Conservation (phyloP, 1,140 invertebrate genomes). For the Hyphantria cunea region DNA sequence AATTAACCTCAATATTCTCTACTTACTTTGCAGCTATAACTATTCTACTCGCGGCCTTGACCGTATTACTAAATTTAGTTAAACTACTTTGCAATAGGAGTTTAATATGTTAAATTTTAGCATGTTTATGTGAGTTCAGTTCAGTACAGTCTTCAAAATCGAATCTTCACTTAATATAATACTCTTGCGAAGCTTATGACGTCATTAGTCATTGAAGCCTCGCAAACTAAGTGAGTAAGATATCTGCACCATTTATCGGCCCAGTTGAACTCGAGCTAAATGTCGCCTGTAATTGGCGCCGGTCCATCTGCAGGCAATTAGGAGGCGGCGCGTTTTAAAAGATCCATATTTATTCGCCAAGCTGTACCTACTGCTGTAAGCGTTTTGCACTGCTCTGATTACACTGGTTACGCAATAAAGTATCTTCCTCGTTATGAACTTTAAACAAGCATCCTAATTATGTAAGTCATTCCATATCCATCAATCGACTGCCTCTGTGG, state of each 20-base stretch:
- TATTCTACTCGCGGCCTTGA: too few species aligned
- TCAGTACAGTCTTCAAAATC: too few species aligned
- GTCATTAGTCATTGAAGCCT: slow-evolving; percentile 46
- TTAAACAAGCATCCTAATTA: too few species aligned
- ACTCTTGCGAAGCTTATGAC: slow-evolving; percentile 14
- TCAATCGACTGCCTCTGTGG: too few species aligned
- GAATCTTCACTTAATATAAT: too few species aligned
- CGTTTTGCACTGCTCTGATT: slow-evolving; percentile 36
- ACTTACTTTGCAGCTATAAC: too few species aligned
- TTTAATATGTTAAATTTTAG: too few species aligned
- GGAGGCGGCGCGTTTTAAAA: slow-evolving; percentile 64
- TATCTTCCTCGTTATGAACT: slow-evolving; percentile 16
- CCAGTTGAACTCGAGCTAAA: slow-evolving; percentile 50
- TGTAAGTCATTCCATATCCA: too few species aligned
- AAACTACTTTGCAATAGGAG: too few species aligned
- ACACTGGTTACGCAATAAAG: slow-evolving; percentile 34
- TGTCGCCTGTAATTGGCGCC: slow-evolving; percentile 65
- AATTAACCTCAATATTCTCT: too few species aligned
- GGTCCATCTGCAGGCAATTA: slow-evolving; percentile 77
- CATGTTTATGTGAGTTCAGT: too few species aligned
- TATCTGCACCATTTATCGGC: slow-evolving; percentile 56
- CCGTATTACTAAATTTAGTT: too few species aligned
- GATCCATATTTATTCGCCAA: slow-evolving; percentile 71
- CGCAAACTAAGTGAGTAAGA: slow-evolving; percentile 27
- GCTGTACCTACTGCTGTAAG: slow-evolving; percentile 43